These are phyloP conservation scores for Apteryx owenii DNA, from an alignment of 2,113 vertebrate genomes.

Conservation along the genomic window DNA sequence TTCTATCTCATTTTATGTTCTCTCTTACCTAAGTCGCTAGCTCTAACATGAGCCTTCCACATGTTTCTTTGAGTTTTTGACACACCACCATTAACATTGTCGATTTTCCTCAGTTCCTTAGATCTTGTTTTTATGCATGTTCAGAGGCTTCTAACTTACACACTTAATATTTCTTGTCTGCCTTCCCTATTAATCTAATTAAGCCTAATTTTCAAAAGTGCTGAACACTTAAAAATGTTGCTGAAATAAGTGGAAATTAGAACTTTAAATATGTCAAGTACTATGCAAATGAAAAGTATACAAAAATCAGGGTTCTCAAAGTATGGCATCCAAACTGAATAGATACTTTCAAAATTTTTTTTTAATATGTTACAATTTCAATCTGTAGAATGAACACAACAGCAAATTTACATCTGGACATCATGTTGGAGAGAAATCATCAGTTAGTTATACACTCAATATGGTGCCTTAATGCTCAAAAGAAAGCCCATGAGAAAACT, in stretches of 20 bases:
- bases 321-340: background rate
- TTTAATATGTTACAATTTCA: background rate
- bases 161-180: background rate
- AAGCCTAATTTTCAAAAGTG: background rate
- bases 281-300: rapidly evolving
- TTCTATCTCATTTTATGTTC: background rate
- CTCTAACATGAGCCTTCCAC: background rate
- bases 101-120: background rate
- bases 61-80: background rate
- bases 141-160: background rate
- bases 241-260: background rate
- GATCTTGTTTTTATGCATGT: background rate
- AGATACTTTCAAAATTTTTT: background rate
- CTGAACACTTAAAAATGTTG: background rate
- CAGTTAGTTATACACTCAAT: background rate
- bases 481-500: background rate
- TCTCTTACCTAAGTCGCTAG: background rate
- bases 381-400: background rate
- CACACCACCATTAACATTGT: background rate
- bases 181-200: background rate
- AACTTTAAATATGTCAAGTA: background rate
- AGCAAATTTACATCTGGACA: background rate
- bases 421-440: background rate
- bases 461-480: background rate
- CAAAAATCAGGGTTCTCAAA: background rate